A percentile compares a stretch with the other conserved stretches of the same genome.
phyloP scores from a whole-genome alignment of 2,888 invertebrate genomes.

The Leptopilina drosophilae region DNA sequence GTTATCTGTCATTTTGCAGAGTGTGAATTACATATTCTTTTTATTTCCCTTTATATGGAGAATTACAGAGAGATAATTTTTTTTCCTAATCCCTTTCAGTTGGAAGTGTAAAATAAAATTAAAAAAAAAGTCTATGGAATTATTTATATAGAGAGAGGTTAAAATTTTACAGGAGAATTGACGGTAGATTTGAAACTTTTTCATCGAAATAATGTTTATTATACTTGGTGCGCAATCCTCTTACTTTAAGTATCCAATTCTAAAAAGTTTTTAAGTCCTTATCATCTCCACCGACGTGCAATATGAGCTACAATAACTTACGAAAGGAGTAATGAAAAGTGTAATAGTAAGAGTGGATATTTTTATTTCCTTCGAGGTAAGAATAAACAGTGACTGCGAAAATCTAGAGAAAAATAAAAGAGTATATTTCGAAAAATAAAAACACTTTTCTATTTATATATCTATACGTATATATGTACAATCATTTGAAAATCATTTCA shows the following conservation, averaged over 20 bases:
- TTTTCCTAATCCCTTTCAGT: background rate
- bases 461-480: no score
- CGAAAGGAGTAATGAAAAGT: background rate
- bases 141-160: background rate
- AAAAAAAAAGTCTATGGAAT: background rate
- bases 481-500: no score
- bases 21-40: no score
- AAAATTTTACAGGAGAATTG: background rate
- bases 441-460: no score
- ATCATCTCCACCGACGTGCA: background rate
- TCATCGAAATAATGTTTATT: background rate
- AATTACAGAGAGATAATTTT: no score
- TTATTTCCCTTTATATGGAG: no score
- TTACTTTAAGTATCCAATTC: conserved; percentile 20
- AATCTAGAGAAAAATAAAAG: background rate
- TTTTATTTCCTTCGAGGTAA: background rate
- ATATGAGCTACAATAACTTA: background rate
- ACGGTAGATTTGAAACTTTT: conserved; percentile 11
- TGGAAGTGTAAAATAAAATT: background rate
- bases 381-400: background rate
- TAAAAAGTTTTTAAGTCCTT: conserved; percentile 7
- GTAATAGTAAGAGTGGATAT: background rate
- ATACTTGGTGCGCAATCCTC: background rate
- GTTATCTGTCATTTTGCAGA: no score
- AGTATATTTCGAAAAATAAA: background rate